Conservation (phyloP, 2,888 invertebrate species). For the Synanthedon vespiformis region DNA sequence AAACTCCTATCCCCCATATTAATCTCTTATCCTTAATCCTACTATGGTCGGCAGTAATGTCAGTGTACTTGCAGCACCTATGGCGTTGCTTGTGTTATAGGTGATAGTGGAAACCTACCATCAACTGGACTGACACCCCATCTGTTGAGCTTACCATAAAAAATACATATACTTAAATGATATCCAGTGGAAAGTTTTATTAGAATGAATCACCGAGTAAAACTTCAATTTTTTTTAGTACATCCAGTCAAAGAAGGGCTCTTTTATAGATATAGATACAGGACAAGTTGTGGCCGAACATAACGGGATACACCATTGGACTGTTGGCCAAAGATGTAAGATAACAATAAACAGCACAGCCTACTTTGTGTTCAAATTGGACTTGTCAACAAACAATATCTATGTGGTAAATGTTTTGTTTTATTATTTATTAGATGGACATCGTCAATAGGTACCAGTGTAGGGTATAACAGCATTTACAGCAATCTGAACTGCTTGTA, state of each 20-base stretch:
- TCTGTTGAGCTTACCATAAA: background rate
- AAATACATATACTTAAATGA: background rate
- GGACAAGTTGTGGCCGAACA: conserved; percentile 83
- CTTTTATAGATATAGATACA: conserved; percentile 85
- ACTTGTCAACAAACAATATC: conserved; percentile 77
- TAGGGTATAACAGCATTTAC: too few species aligned
- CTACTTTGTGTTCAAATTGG: conserved; percentile 82
- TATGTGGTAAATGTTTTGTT: conserved; percentile 74
- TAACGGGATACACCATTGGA: conserved; percentile 91
- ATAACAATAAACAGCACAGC: conserved; percentile 73
- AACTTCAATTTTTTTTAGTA: conserved; percentile 71
- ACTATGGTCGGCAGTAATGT: too few species aligned
- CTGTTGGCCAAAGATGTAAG: conserved; percentile 88
- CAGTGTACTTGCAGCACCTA: too few species aligned
- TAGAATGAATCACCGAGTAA: background rate
- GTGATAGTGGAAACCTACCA: too few species aligned
- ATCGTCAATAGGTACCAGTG: background rate
- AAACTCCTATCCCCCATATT: too few species aligned
- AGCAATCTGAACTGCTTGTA: too few species aligned
- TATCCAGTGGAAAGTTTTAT: background rate
- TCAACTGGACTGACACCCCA: too few species aligned
- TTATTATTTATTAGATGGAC: background rate
- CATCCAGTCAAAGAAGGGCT: conserved; percentile 80
- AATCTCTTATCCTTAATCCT: too few species aligned
- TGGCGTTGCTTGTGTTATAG: too few species aligned